Percentiles rank a stretch among this genome's conserved stretches.
Conservation (phyloP, 2,113 vertebrate genomes). For the Hydropotes inermis region DNA sequence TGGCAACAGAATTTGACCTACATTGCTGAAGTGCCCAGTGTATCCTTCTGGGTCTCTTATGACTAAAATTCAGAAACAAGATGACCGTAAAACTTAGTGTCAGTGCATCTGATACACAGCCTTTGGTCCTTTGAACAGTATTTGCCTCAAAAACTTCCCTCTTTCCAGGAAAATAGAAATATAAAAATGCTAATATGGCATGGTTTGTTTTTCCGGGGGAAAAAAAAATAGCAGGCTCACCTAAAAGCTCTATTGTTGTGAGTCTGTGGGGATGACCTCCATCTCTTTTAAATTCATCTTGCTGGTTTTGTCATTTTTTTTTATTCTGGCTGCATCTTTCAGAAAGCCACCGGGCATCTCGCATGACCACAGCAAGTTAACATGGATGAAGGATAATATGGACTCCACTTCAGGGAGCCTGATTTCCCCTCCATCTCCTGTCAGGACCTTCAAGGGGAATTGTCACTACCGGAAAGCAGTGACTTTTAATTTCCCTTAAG, state of each 20-base stretch:
- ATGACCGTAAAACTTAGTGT: not conserved
- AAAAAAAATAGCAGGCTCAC: not conserved
- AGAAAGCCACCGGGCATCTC: not conserved
- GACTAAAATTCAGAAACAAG: conserved; percentile 9
- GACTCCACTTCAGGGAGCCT: not conserved
- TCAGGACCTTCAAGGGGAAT: not conserved
- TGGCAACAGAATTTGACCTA: not conserved
- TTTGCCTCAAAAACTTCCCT: not conserved
- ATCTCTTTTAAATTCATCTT: not conserved
- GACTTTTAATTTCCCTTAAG: conserved; percentile 49
- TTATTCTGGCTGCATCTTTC: not conserved
- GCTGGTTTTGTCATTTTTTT: not conserved
- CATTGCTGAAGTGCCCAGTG: not conserved
- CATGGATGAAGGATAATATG: not conserved
- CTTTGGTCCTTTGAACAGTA: not conserved
- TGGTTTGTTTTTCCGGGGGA: not conserved
- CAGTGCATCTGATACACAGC: not conserved
- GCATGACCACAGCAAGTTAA: not conserved
- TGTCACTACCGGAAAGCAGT: not conserved
- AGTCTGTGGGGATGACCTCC: not conserved
- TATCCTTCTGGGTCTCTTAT: not conserved
- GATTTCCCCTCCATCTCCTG: not conserved
- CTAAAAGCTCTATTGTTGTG: not conserved
- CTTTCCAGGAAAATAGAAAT: conserved; percentile 22
- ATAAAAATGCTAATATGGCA: not conserved